Conservation (phyloP, 64 coral and sea anemone species). For the Montipora efflorescens region DNA sequence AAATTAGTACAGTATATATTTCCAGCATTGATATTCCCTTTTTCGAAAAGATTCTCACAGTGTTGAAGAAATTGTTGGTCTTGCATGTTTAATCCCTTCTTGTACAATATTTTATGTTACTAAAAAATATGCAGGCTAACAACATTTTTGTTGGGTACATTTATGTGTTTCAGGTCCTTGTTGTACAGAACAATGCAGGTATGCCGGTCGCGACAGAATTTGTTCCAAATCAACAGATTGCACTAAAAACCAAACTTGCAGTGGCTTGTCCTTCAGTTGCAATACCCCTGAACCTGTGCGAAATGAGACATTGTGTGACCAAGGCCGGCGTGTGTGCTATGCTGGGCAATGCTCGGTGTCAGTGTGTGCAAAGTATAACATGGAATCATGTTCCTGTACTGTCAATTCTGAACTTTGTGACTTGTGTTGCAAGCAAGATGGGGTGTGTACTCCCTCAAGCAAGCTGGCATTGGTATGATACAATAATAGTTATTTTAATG, state of each 20-base stretch:
- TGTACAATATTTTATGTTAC: too few species aligned
- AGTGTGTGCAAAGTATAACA: slow-evolving; percentile 51
- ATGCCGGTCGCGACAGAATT: background rate
- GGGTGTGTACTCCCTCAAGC: slow-evolving; percentile 30
- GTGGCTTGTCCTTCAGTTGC: slow-evolving; percentile 27
- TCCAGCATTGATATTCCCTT: too few species aligned
- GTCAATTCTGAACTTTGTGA: slow-evolving; percentile 65
- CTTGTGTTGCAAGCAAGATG: slow-evolving; percentile 60
- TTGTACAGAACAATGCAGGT: slow-evolving; percentile 41
- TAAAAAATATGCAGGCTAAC: too few species aligned
- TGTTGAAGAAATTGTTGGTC: too few species aligned
- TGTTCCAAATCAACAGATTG: slow-evolving; percentile 64
- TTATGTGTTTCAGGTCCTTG: slow-evolving; percentile 56
- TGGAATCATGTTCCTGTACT: slow-evolving; percentile 66
- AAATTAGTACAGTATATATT: too few species aligned
- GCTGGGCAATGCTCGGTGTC: slow-evolving; percentile 63
- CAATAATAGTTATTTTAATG: background rate
- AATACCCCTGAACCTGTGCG: background rate
- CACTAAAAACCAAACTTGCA: slow-evolving; percentile 27
- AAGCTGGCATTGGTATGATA: slow-evolving; percentile 11
- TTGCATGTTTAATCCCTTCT: too few species aligned
- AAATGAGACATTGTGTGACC: slow-evolving; percentile 8
- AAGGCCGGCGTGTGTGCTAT: slow-evolving; percentile 37
- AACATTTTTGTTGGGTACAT: background rate
- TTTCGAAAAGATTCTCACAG: too few species aligned